Evolutionary conservation across 1,140 invertebrate species (phyloP).

Genomic region (Nephila pilipes): DNA sequence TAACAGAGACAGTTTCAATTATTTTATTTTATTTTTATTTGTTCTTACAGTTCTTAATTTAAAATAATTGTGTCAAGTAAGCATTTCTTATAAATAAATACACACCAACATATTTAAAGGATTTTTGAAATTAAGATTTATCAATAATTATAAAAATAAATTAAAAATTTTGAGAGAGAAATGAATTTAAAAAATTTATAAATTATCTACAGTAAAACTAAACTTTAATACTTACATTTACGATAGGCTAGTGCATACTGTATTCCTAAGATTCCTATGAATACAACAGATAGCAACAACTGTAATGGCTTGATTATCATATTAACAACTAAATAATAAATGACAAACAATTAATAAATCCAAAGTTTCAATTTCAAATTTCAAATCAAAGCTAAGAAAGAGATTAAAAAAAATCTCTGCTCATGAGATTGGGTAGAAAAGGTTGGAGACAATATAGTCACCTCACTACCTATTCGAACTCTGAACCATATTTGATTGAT

Average conservation of each 20-base stretch:
- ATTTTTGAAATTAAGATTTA: too few species aligned
- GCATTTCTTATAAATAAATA: too few species aligned
- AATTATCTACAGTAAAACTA: not conserved
- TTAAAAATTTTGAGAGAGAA: too few species aligned
- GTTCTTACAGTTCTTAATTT: too few species aligned
- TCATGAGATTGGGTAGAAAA: too few species aligned
- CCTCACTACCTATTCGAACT: not conserved
- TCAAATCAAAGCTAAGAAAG: not conserved
- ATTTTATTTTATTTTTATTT: too few species aligned
- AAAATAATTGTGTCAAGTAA: too few species aligned
- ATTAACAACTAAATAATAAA: not conserved
- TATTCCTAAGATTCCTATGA: not conserved
- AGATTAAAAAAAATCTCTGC: not conserved
- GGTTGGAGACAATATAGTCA: not conserved
- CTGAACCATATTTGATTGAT: not conserved
- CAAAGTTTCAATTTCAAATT: not conserved
- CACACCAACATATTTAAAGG: too few species aligned
- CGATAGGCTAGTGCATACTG: conserved; percentile 2
- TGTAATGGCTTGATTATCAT: conserved; percentile 21
- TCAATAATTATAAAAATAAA: too few species aligned
- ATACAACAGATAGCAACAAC: not conserved
- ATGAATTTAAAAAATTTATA: too few species aligned
- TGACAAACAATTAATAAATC: too few species aligned
- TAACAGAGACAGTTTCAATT: too few species aligned
- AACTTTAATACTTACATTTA: conserved; percentile 26